A percentile compares a stretch with the other conserved stretches of the same genome.
Conservation (phyloP, 1,140 invertebrate species). For the Meteorus sp. region DNA sequence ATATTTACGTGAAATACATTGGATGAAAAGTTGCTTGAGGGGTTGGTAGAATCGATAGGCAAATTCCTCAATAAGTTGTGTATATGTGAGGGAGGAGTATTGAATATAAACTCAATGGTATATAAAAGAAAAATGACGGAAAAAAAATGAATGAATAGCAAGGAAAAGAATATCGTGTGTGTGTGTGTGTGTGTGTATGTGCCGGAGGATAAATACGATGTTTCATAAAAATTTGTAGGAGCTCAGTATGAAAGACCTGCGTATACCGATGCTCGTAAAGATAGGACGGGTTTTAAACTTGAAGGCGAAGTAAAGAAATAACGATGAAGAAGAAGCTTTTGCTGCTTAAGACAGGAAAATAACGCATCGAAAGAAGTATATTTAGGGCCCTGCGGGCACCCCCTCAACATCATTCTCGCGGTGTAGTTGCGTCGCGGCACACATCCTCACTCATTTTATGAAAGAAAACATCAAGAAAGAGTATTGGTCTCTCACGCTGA, state of each 20-base stretch:
- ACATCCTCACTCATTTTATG: no score
- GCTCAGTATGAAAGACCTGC: slow-evolving; percentile 24
- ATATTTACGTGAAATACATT: slow-evolving; percentile 2
- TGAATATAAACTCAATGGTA: not conserved
- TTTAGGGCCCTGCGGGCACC: not conserved
- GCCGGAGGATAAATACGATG: slow-evolving; percentile 13
- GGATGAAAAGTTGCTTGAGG: slow-evolving; percentile 4
- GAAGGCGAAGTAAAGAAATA: slow-evolving; percentile 15
- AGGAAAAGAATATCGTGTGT: no score
- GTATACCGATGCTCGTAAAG: slow-evolving; percentile 31
- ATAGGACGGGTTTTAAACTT: slow-evolving; percentile 24
- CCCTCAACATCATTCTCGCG: no score
- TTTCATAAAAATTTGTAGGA: slow-evolving; percentile 22
- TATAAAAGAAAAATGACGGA: not conserved
- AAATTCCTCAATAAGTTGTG: slow-evolving; percentile 14
- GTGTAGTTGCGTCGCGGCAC: no score
- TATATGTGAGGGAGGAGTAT: not conserved
- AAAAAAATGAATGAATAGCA: slow-evolving; percentile 1
- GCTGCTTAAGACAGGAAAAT: not conserved
- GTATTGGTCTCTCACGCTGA: no score
- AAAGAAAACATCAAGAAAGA: no score
- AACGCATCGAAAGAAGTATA: no score
- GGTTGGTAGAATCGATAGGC: slow-evolving; percentile 6
- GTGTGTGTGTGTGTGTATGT: not conserved
- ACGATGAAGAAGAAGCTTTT: not conserved